phyloP scores from a whole-genome alignment of 2,888 invertebrate species.

The Criorhina ranunculi region DNA sequence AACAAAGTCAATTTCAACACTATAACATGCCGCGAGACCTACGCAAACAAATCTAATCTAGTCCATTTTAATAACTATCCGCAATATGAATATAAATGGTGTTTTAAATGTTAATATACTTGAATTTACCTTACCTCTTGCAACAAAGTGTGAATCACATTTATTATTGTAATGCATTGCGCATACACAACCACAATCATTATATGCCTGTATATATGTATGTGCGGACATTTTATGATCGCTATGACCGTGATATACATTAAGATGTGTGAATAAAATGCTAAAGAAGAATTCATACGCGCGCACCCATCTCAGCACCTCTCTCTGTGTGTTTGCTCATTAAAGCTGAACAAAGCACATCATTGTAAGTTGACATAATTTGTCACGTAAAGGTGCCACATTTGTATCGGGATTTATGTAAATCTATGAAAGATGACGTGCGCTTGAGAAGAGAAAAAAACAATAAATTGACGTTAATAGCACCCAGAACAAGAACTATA shows the following conservation, averaged over 20 bases:
- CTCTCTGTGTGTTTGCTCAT: slow-evolving; percentile 18
- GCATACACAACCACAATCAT: slow-evolving; percentile 23
- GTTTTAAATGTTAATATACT: slow-evolving; percentile 47
- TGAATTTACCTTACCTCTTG: slow-evolving; percentile 14
- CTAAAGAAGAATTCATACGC: background rate
- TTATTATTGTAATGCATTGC: slow-evolving; percentile 39
- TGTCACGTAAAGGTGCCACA: slow-evolving; percentile 66
- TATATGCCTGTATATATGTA: no score
- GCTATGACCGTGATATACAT: slow-evolving; percentile 65
- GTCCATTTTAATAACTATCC: slow-evolving; percentile 59
- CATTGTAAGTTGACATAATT: slow-evolving; percentile 68
- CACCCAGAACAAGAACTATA: slow-evolving; percentile 36
- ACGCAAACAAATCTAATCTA: slow-evolving; percentile 44
- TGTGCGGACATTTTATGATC: slow-evolving; percentile 51
- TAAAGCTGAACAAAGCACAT: slow-evolving; percentile 63
- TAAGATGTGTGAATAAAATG: slow-evolving; percentile 46
- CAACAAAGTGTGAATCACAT: slow-evolving; percentile 56
- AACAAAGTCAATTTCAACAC: slow-evolving; percentile 19
- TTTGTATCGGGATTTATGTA: slow-evolving; percentile 57
- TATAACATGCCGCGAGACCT: background rate
- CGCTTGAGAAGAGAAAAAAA: slow-evolving; percentile 4
- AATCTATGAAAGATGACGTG: slow-evolving; percentile 18
- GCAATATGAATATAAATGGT: slow-evolving; percentile 41
- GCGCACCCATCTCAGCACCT: background rate
- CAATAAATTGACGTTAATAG: slow-evolving; percentile 25